Percentiles rank a stretch among this genome's conserved stretches.
Evolutionary conservation across 2,113 vertebrate genomes (phyloP).

Genomic region (Lates calcarifer): DNA sequence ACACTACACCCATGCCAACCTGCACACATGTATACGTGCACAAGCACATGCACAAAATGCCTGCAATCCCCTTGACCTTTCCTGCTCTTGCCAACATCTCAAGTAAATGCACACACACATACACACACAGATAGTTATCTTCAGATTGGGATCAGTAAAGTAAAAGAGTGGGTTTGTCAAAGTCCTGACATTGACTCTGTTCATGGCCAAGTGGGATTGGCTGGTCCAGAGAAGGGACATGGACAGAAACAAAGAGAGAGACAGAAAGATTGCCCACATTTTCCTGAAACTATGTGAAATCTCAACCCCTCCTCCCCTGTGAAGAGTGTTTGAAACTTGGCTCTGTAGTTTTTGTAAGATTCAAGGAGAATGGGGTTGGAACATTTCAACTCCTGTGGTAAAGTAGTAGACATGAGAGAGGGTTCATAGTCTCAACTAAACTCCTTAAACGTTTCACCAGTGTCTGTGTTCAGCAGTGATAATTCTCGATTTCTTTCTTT

Average conservation of each 20-base stretch:
- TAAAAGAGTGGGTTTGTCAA: slow-evolving; percentile 81
- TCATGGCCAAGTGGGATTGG: slow-evolving; percentile 73
- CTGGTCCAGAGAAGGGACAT: slow-evolving; percentile 71
- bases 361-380: slow-evolving; percentile 10
- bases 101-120: slow-evolving; percentile 1
- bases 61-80: slow-evolving; percentile 40
- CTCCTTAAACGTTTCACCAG: not conserved
- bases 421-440: slow-evolving; percentile 5
- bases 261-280: slow-evolving; percentile 40
- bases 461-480: not conserved
- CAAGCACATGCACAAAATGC: slow-evolving; percentile 69
- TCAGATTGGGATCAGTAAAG: slow-evolving; percentile 85
- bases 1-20: slow-evolving; percentile 80
- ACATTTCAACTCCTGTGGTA: slow-evolving; percentile 15
- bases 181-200: slow-evolving; percentile 75
- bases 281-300: slow-evolving; percentile 24
- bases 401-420: not conserved
- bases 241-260: slow-evolving; percentile 47
- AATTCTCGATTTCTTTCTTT: not conserved
- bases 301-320: not conserved
- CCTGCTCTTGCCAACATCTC: slow-evolving; percentile 30
- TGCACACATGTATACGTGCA: slow-evolving; percentile 82
- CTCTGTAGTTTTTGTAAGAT: slow-evolving; percentile 3
- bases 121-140: slow-evolving; percentile 83
- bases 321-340: slow-evolving; percentile 2